Conservation (phyloP, 2,113 vertebrate genomes). For the Haemorhous mexicanus region DNA sequence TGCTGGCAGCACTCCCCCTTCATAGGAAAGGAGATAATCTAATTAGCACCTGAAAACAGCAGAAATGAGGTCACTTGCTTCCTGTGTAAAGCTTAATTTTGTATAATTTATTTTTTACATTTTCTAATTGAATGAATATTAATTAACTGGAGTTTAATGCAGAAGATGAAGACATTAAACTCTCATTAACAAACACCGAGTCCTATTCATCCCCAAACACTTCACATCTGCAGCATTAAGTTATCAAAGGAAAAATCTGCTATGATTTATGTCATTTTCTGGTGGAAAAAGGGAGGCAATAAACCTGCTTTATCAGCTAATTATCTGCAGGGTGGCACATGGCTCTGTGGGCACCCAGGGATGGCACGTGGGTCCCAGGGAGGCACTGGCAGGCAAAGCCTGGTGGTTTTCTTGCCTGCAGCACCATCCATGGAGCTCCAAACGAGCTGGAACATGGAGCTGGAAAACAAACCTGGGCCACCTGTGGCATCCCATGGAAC, state of each 20-base stretch:
- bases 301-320: conserved; percentile 30
- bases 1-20: background rate
- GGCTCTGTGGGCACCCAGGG: background rate
- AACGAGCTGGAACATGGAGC: background rate
- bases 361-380: background rate
- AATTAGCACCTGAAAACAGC: conserved; percentile 55
- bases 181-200: conserved; percentile 58
- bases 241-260: conserved; percentile 9
- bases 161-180: conserved; percentile 71
- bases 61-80: conserved; percentile 64
- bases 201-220: conserved; percentile 35
- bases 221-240: conserved; percentile 42
- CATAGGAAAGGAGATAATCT: conserved; percentile 30
- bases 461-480: background rate
- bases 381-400: background rate
- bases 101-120: conserved; percentile 66
- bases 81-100: conserved; percentile 61
- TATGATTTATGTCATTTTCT: background rate
- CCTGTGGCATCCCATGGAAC: rapidly evolving
- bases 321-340: background rate
- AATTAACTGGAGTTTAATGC: conserved; percentile 60
- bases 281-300: background rate
- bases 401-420: background rate
- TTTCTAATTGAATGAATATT: conserved; percentile 74
- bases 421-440: background rate